These are phyloP conservation scores for Carpatolechia fugitivella DNA, from an alignment of 2,888 invertebrate species.

Conservation along the genomic window DNA sequence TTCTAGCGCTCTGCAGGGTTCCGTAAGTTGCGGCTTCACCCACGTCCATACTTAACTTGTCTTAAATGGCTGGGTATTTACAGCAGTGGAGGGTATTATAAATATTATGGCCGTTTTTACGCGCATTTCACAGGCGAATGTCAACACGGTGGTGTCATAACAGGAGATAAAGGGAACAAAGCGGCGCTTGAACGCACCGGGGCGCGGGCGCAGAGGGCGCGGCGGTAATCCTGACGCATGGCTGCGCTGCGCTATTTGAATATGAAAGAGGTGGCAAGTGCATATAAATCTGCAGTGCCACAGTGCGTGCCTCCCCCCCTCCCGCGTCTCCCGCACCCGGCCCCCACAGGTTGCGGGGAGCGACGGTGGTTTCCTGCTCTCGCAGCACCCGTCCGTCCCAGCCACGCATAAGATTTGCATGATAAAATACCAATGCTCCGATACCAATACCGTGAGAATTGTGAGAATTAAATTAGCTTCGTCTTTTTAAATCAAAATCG, in stretches of 20 bases:
- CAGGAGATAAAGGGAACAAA: conserved; percentile 19
- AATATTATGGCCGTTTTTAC: conserved; percentile 1
- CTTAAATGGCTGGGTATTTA: background rate
- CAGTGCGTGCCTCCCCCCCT: background rate
- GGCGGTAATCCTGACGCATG: conserved; percentile 11
- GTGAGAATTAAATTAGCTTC: background rate
- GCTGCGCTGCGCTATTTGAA: conserved; percentile 20
- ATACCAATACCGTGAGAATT: conserved; percentile 5
- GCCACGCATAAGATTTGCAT: conserved; percentile 11
- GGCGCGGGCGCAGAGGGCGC: background rate
- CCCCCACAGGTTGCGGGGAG: background rate
- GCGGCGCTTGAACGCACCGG: conserved; percentile 2
- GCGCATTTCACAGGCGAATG: conserved; percentile 9
- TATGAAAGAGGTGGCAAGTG: conserved; percentile 25
- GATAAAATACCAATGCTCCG: conserved; percentile 4
- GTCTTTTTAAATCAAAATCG: background rate
- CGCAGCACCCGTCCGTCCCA: conserved; percentile 5
- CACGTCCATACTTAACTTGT: background rate
- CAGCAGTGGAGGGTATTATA: conserved; percentile 2
- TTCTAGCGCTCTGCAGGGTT: conserved; percentile 13
- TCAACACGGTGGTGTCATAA: conserved; percentile 10
- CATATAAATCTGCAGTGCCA: conserved; percentile 18
- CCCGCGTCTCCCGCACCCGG: background rate
- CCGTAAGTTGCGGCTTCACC: background rate
- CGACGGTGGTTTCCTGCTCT: conserved; percentile 7